phyloP scores from a whole-genome alignment of 2,888 invertebrate species.

The Mimas tiliae region DNA sequence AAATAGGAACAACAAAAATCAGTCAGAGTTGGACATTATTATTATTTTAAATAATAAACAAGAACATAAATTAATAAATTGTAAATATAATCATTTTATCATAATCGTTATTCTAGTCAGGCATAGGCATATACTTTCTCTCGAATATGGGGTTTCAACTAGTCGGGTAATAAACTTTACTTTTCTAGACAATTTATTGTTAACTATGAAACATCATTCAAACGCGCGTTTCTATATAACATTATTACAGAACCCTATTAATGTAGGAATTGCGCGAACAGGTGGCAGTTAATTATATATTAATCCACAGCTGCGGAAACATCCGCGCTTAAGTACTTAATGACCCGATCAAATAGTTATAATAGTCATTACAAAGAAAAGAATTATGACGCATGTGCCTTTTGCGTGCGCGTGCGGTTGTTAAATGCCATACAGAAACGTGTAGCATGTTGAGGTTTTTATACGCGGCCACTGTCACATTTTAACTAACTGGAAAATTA shows the following conservation, averaged over 20 bases:
- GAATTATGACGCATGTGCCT: conserved; percentile 24
- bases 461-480: conserved; percentile 2
- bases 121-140: too few relatives aligned
- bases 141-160: background rate
- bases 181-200: background rate
- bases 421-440: conserved; percentile 1
- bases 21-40: too few relatives aligned
- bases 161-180: background rate
- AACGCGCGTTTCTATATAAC: background rate
- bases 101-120: too few relatives aligned
- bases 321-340: conserved; percentile 58
- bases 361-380: conserved; percentile 29
- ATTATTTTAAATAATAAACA: too few relatives aligned
- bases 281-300: conserved; percentile 66
- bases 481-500: conserved; percentile 23
- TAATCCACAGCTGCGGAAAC: conserved; percentile 70
- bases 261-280: conserved; percentile 56
- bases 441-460: conserved; percentile 13
- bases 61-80: too few relatives aligned
- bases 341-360: conserved; percentile 53
- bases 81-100: too few relatives aligned
- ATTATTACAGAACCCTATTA: conserved; percentile 45
- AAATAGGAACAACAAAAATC: too few relatives aligned
- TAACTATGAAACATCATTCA: background rate
- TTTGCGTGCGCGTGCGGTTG: conserved; percentile 13